Conservation (phyloP, 2,113 vertebrate genomes). For the Triplophysa dalaica region DNA sequence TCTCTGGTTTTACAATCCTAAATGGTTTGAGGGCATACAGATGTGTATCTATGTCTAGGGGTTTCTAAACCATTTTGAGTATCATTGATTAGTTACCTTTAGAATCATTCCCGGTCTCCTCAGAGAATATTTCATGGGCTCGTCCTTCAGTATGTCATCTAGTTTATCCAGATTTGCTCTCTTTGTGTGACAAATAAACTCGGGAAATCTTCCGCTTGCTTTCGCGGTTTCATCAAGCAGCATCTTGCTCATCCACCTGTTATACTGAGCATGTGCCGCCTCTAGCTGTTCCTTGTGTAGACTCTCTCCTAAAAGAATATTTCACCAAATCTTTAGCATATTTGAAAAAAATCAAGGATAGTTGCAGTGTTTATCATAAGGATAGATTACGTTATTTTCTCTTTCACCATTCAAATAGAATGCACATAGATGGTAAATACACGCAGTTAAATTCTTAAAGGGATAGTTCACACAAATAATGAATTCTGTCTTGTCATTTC, state of each 20-base stretch:
- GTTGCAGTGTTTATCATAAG: too few relatives aligned
- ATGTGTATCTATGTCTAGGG: not conserved
- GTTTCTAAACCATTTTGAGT: too few relatives aligned
- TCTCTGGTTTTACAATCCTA: not conserved
- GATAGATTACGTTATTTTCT: too few relatives aligned
- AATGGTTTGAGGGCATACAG: not conserved
- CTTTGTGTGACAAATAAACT: slow-evolving; percentile 63
- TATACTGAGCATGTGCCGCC: slow-evolving; percentile 54
- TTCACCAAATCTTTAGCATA: not conserved
- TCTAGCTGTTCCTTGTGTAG: slow-evolving; percentile 58
- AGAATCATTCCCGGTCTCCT: slow-evolving; percentile 56
- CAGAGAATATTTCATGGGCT: slow-evolving; percentile 58
- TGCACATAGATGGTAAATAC: too few relatives aligned
- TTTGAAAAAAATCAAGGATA: too few relatives aligned
- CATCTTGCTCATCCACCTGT: slow-evolving; percentile 46
- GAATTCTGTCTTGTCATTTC: too few relatives aligned
- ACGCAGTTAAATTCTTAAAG: too few relatives aligned
- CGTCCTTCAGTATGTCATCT: slow-evolving; percentile 63
- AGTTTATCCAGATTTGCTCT: slow-evolving; percentile 55
- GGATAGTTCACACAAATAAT: too few relatives aligned
- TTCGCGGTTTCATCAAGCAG: not conserved
- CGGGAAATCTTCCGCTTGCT: slow-evolving; percentile 24
- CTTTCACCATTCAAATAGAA: too few relatives aligned
- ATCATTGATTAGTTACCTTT: slow-evolving; percentile 52
- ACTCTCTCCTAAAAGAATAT: slow-evolving; percentile 53